Percentiles rank a stretch among this genome's conserved stretches.
These are phyloP conservation scores for Piaya cayana DNA, from an alignment of 2,113 vertebrate genomes.

Conservation along the genomic window DNA sequence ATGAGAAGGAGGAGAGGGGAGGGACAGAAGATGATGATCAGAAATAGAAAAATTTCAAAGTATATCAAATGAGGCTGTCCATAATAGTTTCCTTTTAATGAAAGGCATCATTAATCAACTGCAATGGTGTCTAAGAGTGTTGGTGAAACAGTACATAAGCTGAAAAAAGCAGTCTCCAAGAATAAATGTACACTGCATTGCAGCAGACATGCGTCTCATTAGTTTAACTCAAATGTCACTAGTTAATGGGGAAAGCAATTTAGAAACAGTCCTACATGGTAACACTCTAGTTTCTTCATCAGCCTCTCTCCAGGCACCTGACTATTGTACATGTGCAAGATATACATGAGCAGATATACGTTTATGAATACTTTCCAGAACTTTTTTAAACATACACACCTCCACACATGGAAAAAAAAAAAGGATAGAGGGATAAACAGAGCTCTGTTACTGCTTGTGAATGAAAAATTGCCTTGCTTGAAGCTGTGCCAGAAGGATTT, in stretches of 20 bases:
- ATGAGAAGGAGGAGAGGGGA: constrained; percentile 47
- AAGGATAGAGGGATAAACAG: accelerated
- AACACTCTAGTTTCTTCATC: constrained; percentile 10
- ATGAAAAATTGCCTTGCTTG: neutral
- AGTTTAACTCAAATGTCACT: constrained; percentile 62
- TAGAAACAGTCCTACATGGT: constrained; percentile 1
- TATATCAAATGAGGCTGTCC: constrained; percentile 37
- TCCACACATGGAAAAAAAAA: neutral
- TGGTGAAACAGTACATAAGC: constrained; percentile 46
- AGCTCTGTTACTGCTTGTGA: neutral
- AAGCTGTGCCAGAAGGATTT: neutral
- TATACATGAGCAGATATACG: neutral
- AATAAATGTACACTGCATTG: constrained; percentile 61
- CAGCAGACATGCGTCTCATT: constrained; percentile 62
- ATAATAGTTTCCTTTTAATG: constrained; percentile 53
- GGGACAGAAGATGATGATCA: constrained; percentile 35
- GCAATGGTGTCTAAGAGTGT: constrained; percentile 48
- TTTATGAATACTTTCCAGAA: neutral
- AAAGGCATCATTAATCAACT: constrained; percentile 58
- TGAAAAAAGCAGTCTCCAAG: constrained; percentile 41
- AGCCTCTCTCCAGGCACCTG: neutral
- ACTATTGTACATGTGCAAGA: neutral
- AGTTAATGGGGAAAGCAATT: constrained; percentile 46
- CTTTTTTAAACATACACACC: neutral
- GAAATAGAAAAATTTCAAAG: constrained; percentile 55